Percentiles rank a stretch among this genome's conserved stretches.
Evolutionary conservation across 2,888 invertebrate species (phyloP).

Genomic region (Ormia ochracea): DNA sequence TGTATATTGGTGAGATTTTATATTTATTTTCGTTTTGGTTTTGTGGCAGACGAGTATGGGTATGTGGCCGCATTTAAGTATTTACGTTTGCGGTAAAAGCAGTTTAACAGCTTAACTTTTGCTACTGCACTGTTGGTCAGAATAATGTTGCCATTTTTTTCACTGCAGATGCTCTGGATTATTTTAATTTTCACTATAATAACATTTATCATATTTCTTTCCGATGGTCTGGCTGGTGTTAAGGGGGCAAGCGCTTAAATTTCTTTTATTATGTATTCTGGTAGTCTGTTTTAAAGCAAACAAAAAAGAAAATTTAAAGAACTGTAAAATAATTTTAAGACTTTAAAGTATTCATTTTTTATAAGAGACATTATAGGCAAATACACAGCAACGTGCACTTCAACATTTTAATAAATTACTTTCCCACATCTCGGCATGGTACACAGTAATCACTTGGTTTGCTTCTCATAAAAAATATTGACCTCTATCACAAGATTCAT

Average conservation of each 20-base stretch:
- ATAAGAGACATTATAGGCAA: too few species aligned
- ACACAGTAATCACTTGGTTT: too few species aligned
- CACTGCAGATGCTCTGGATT: neutral
- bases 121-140: neutral
- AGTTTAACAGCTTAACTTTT: neutral
- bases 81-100: slow-evolving; percentile 7
- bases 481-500: too few species aligned
- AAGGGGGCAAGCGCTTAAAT: neutral
- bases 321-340: too few species aligned
- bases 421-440: too few species aligned
- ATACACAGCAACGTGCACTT: too few species aligned
- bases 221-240: neutral
- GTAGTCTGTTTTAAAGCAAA: neutral
- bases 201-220: neutral
- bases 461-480: too few species aligned
- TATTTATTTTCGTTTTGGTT: neutral
- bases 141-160: neutral
- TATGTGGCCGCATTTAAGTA: neutral
- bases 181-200: neutral
- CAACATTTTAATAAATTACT: too few species aligned
- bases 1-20: neutral
- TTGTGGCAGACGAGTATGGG: neutral
- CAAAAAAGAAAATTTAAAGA: too few species aligned
- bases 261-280: too few species aligned
- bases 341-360: too few species aligned